phyloP scores from a whole-genome alignment of 2,113 vertebrate species.

The Halcyon senegalensis region DNA sequence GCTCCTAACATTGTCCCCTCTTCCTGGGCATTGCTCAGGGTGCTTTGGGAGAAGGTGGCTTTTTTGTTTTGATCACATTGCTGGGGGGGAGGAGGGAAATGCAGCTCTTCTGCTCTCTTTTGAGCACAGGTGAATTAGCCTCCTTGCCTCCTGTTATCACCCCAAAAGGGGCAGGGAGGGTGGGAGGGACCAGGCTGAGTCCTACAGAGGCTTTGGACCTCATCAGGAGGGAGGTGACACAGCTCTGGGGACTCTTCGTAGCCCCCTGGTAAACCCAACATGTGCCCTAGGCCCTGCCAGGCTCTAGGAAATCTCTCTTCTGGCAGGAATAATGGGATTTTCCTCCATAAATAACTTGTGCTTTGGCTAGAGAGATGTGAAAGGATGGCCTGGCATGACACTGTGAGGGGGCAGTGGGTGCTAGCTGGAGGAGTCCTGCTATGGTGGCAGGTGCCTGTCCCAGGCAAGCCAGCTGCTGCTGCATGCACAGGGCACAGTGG shows the following conservation, averaged over 20 bases:
- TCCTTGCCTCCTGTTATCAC: neutral
- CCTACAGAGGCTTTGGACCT: neutral
- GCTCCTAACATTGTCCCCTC: neutral
- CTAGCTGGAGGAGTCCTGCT: neutral
- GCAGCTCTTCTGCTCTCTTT: neutral
- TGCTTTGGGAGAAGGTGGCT: neutral
- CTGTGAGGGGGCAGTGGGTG: neutral
- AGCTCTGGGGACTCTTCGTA: neutral
- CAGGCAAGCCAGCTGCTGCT: neutral
- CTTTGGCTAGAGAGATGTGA: neutral
- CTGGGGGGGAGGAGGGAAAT: neutral
- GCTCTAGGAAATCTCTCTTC: neutral
- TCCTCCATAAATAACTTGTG: neutral
- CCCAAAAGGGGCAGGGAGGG: neutral
- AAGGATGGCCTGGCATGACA: neutral
- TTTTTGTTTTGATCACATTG: neutral
- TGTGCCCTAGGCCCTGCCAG: neutral
- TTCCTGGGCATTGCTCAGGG: neutral
- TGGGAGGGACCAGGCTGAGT: neutral
- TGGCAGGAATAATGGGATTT: neutral
- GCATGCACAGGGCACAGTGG: fast-evolving
- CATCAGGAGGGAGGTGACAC: neutral
- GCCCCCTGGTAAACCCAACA: neutral
- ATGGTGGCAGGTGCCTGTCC: neutral
- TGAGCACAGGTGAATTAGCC: fast-evolving